phyloP scores from a whole-genome alignment of 2,888 invertebrate genomes.

The Lissocephala sabroskyi region DNA sequence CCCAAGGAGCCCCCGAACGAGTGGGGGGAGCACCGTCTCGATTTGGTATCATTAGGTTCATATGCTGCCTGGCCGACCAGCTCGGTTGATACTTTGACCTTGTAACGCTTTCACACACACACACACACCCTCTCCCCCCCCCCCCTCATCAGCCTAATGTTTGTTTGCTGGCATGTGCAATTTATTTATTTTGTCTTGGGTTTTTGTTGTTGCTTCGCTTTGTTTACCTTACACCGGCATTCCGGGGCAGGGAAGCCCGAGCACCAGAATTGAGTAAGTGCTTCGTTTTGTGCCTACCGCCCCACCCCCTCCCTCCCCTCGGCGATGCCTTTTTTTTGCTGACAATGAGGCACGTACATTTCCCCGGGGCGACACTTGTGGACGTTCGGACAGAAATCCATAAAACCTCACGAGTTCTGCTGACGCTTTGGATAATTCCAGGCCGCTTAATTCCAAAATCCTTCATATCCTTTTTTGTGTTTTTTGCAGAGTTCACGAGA shows the following conservation, averaged over 20 bases:
- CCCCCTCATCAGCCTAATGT: constrained; percentile 6
- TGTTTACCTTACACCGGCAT: constrained; percentile 51
- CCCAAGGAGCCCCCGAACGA: too few relatives aligned
- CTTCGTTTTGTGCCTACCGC: too few relatives aligned
- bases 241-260: too few relatives aligned
- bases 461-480: constrained; percentile 7
- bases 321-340: too few relatives aligned
- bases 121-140: too few relatives aligned
- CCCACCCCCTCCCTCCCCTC: too few relatives aligned
- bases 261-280: too few relatives aligned
- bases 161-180: constrained; percentile 53
- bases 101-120: constrained; percentile 30
- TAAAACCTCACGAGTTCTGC: background rate
- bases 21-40: too few relatives aligned
- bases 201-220: constrained; percentile 13
- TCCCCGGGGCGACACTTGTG: too few relatives aligned
- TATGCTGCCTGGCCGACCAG: constrained; percentile 39
- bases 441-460: too few relatives aligned
- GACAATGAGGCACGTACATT: too few relatives aligned
- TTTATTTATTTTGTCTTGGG: constrained; percentile 36
- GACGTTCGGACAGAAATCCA: too few relatives aligned
- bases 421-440: background rate
- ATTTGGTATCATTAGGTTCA: constrained; percentile 45
- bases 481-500: constrained; percentile 67
- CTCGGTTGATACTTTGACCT: constrained; percentile 58